These are phyloP conservation scores for Netelia inedita DNA, from an alignment of 2,888 invertebrate species.

Conservation along the genomic window DNA sequence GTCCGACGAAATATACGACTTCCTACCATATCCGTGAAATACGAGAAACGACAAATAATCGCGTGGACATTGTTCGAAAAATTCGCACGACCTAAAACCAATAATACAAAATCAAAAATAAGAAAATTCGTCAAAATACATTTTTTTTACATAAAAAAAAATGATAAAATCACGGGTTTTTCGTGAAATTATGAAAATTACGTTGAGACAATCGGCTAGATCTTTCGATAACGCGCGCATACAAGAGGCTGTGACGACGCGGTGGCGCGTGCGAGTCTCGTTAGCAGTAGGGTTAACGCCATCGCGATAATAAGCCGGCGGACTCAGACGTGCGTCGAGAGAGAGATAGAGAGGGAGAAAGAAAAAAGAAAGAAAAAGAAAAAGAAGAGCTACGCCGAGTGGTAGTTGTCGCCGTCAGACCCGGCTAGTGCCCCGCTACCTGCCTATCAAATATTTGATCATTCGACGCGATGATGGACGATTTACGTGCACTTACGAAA, in stretches of 20 bases:
- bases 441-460: constrained; percentile 42
- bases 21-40: constrained; percentile 28
- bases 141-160: too few relatives aligned
- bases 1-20: constrained; percentile 43
- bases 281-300: constrained; percentile 57
- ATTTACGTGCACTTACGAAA: background rate
- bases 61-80: too few relatives aligned
- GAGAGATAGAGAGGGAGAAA: background rate
- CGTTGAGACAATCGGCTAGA: too few relatives aligned
- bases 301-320: constrained; percentile 43
- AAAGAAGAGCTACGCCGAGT: background rate
- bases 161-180: too few relatives aligned
- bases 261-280: constrained; percentile 56
- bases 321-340: constrained; percentile 44
- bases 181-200: too few relatives aligned
- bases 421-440: background rate
- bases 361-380: background rate
- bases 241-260: background rate
- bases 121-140: too few relatives aligned
- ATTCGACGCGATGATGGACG: constrained; percentile 2
- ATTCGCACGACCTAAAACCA: too few relatives aligned
- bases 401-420: background rate
- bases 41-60: constrained; percentile 16
- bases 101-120: too few relatives aligned
- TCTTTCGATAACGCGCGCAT: too few relatives aligned